These are phyloP conservation scores for Tridacna crocea DNA, from an alignment of 2,888 invertebrate species.

Conservation along the genomic window DNA sequence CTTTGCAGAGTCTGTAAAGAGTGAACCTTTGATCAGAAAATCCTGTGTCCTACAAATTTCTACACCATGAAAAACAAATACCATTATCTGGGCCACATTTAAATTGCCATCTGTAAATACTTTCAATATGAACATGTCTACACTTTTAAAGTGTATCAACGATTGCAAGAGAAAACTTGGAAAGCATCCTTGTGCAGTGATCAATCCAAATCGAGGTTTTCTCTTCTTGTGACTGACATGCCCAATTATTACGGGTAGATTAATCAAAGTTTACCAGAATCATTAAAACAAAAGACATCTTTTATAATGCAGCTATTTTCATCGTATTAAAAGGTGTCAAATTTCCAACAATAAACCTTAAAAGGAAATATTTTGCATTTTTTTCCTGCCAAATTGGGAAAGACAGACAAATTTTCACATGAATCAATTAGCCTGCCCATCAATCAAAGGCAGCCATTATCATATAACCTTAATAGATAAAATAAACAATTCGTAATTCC, in stretches of 20 bases:
- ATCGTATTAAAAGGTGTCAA: slow-evolving; percentile 23
- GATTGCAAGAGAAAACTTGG: too few relatives aligned
- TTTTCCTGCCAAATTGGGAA: slow-evolving; percentile 31
- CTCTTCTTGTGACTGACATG: too few relatives aligned
- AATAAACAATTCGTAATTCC: slow-evolving; percentile 34
- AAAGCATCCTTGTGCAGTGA: too few relatives aligned
- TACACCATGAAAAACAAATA: too few relatives aligned
- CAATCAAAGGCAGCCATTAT: slow-evolving; percentile 42
- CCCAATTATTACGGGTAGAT: background rate
- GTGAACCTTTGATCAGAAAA: too few relatives aligned
- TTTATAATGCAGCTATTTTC: slow-evolving; percentile 23
- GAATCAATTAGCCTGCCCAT: slow-evolving; percentile 40
- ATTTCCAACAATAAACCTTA: slow-evolving; percentile 44
- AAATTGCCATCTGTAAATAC: too few relatives aligned
- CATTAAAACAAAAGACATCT: background rate
- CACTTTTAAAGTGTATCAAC: too few relatives aligned
- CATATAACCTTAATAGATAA: slow-evolving; percentile 40
- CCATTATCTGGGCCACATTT: too few relatives aligned
- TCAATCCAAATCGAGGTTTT: too few relatives aligned
- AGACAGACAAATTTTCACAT: slow-evolving; percentile 49
- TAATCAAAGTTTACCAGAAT: background rate
- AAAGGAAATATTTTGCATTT: slow-evolving; percentile 50
- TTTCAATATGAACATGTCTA: too few relatives aligned
- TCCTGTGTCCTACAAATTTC: too few relatives aligned
- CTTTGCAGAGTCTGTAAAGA: too few relatives aligned